phyloP scores from a whole-genome alignment of 2,888 invertebrate genomes.

The Scotopteryx bipunctaria region DNA sequence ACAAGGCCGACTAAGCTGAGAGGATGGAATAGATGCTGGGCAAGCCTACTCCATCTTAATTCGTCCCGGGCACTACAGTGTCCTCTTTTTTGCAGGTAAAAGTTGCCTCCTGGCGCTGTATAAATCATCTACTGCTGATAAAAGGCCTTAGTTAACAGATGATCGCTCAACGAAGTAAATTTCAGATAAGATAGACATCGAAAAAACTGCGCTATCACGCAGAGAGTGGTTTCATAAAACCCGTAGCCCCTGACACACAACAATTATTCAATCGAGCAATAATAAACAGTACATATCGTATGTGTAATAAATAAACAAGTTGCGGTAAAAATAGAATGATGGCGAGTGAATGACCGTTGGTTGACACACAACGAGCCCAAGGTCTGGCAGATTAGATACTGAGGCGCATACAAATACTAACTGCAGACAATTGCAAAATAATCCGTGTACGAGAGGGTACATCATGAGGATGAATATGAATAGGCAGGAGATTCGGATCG shows the following conservation, averaged over 20 bases:
- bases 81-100: too few relatives aligned
- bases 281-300: slow-evolving; percentile 48
- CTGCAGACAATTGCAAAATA: slow-evolving; percentile 67
- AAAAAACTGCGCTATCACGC: slow-evolving; percentile 1
- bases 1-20: too few relatives aligned
- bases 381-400: slow-evolving; percentile 80
- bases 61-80: too few relatives aligned
- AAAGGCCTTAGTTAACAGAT: too few relatives aligned
- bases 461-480: background rate
- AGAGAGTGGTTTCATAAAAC: slow-evolving; percentile 27
- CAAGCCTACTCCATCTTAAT: too few relatives aligned
- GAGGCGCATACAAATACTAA: slow-evolving; percentile 64
- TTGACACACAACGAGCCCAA: slow-evolving; percentile 81
- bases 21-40: too few relatives aligned
- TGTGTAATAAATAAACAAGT: slow-evolving; percentile 71
- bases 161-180: too few relatives aligned
- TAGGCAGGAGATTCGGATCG: too few relatives aligned
- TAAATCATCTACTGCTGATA: too few relatives aligned
- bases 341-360: slow-evolving; percentile 74
- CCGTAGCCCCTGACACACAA: slow-evolving; percentile 39
- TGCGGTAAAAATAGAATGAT: slow-evolving; percentile 74
- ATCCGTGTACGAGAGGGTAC: slow-evolving; percentile 38
- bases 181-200: too few relatives aligned
- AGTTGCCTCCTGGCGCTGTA: too few relatives aligned
- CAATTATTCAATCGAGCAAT: slow-evolving; percentile 59